Evolutionary conservation across 2,797 vertebrate genomes (phyloP).

Genomic region (Phylloscopus collybita): DNA sequence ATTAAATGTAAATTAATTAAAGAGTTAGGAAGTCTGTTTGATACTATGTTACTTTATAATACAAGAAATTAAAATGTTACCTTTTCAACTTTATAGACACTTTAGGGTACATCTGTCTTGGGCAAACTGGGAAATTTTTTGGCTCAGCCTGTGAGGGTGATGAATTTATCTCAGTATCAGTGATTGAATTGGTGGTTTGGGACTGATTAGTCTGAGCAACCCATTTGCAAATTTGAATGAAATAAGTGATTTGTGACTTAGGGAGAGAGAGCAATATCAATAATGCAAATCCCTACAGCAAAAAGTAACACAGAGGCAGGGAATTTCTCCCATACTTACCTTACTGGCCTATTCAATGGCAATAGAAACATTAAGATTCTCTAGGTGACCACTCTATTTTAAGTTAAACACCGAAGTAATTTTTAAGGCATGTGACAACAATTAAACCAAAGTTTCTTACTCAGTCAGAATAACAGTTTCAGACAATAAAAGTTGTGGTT

Average conservation of each 20-base stretch:
- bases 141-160: background rate
- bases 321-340: background rate
- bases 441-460: background rate
- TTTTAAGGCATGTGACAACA: background rate
- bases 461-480: background rate
- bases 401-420: background rate
- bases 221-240: constrained; percentile 5
- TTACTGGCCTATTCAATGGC: background rate
- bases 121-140: background rate
- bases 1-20: background rate
- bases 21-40: background rate
- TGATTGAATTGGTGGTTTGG: constrained; percentile 36
- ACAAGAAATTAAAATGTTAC: background rate
- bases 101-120: background rate
- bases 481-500: background rate
- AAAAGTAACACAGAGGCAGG: background rate
- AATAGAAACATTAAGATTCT: background rate
- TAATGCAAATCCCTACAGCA: constrained; percentile 17
- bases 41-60: background rate
- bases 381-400: background rate
- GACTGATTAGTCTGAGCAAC: constrained; percentile 6
- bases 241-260: constrained; percentile 49
- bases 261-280: background rate
- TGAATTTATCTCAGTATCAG: background rate
- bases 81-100: constrained; percentile 36